Percentiles rank a stretch among this genome's conserved stretches.
These are phyloP conservation scores for Drosophila oshimai DNA, from an alignment of 1,140 invertebrate species.

Conservation along the genomic window DNA sequence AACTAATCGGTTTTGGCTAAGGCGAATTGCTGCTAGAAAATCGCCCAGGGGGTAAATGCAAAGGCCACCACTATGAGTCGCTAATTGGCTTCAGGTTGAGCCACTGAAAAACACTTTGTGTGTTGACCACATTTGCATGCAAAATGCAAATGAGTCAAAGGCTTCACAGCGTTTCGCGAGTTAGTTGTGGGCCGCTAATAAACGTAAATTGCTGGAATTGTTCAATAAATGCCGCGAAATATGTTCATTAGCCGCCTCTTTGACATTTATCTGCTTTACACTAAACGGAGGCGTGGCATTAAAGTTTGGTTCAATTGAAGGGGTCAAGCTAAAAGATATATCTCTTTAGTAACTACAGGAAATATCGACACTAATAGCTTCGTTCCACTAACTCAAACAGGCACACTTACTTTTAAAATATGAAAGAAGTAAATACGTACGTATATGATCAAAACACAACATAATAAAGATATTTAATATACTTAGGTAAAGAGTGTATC, in stretches of 20 bases:
- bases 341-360: not conserved
- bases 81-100: conserved; percentile 56
- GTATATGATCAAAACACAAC: too few species aligned
- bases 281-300: not conserved
- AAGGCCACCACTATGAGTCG: conserved; percentile 10
- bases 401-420: too few species aligned
- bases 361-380: too few species aligned
- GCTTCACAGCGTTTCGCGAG: conserved; percentile 2
- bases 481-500: too few species aligned
- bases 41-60: conserved; percentile 9
- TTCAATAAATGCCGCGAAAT: conserved; percentile 69
- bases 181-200: conserved; percentile 58
- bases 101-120: conserved; percentile 19
- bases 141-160: conserved; percentile 65
- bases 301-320: not conserved
- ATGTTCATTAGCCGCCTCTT: conserved; percentile 33
- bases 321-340: not conserved
- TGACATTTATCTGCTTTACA: conserved; percentile 48
- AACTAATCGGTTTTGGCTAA: not conserved
- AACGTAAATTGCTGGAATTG: conserved; percentile 64
- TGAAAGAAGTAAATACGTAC: too few species aligned
- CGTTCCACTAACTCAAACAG: too few species aligned
- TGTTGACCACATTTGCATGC: conserved; percentile 41
- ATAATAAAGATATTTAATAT: too few species aligned
- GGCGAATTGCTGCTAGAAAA: conserved; percentile 2